These are phyloP conservation scores for Julus scandinavius DNA, from an alignment of 2,888 invertebrate genomes.

Conservation along the genomic window DNA sequence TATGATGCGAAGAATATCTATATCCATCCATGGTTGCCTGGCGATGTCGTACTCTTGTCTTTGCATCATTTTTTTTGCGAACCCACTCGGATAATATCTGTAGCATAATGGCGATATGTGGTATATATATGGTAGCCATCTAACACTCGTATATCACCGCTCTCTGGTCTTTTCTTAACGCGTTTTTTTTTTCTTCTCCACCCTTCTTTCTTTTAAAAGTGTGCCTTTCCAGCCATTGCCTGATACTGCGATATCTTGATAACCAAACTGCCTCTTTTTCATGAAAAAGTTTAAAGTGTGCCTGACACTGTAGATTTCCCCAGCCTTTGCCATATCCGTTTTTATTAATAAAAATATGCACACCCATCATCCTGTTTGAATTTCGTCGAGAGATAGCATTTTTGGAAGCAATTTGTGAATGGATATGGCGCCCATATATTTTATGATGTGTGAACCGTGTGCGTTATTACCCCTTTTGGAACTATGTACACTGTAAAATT, in stretches of 20 bases:
- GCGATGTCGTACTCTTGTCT: neutral
- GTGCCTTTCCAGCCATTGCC: constrained; percentile 29
- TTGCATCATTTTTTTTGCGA: constrained; percentile 15
- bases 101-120: neutral
- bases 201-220: neutral
- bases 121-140: constrained; percentile 33
- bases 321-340: neutral
- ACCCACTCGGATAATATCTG: neutral
- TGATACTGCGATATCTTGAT: neutral
- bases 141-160: constrained; percentile 1
- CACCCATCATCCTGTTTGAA: neutral
- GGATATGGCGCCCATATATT: neutral
- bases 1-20: constrained; percentile 36
- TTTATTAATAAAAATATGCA: constrained; percentile 9
- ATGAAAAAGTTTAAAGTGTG: constrained; percentile 35
- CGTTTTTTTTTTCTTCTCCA: neutral
- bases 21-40: neutral
- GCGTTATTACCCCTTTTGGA: constrained; percentile 20
- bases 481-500: constrained; percentile 33
- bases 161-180: constrained; percentile 28
- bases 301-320: neutral
- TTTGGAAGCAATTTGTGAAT: constrained; percentile 23
- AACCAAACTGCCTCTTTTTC: constrained; percentile 30
- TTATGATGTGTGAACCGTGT: constrained; percentile 35
- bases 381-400: constrained; percentile 34